A percentile compares a stretch with the other conserved stretches of the same genome.
phyloP scores from a whole-genome alignment of 2,113 vertebrate species.

The Muntiacus reevesi region DNA sequence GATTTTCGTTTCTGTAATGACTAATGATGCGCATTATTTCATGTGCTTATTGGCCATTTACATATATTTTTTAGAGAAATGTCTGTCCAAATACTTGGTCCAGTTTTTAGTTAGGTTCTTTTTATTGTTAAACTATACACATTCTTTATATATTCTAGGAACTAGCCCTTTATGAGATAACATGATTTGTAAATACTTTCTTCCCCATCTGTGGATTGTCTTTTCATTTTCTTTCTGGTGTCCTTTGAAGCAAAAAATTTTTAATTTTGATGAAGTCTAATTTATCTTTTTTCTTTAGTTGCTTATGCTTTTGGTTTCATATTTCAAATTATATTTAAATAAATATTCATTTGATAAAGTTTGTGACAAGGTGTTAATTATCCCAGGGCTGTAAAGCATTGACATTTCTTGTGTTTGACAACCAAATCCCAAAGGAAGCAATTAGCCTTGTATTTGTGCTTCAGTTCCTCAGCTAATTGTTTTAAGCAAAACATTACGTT shows the following conservation, averaged over 20 bases:
- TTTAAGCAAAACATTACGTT: conserved; percentile 47
- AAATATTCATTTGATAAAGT: conserved; percentile 16
- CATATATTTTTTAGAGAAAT: neutral
- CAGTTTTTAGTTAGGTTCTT: neutral
- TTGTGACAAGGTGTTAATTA: conserved; percentile 48
- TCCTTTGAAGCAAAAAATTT: neutral
- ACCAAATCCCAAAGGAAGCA: conserved; percentile 48
- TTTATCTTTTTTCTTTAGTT: neutral
- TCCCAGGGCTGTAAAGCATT: neutral
- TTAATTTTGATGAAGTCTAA: neutral
- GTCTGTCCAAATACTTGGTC: neutral
- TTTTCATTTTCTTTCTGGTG: neutral
- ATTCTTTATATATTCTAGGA: neutral
- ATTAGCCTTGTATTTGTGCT: conserved; percentile 56
- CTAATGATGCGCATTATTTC: neutral
- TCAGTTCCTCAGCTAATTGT: conserved; percentile 48
- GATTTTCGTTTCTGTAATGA: conserved; percentile 10
- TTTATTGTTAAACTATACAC: conserved; percentile 18
- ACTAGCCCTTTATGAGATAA: neutral
- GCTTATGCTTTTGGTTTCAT: neutral
- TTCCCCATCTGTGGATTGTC: neutral
- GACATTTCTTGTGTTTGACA: conserved; percentile 45
- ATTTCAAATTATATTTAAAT: conserved; percentile 39
- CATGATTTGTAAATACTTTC: neutral
- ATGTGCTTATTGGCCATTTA: neutral